Evolutionary conservation across 2,888 invertebrate genomes (phyloP), one percentile per base, ranked within the genome.

Genomic region (Eilema sororculum): DNA sequence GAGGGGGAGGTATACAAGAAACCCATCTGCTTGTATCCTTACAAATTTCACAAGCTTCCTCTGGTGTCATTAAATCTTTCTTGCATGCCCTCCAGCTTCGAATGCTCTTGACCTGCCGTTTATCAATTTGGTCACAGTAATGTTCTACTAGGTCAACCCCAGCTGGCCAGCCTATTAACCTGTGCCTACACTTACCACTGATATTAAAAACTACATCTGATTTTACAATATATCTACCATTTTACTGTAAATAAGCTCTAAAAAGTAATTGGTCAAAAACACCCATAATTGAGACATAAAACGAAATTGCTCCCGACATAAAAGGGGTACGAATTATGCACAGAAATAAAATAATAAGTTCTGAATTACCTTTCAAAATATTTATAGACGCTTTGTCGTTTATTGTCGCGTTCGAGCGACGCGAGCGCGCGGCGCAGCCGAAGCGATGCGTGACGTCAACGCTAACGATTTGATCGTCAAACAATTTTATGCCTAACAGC

Each of bases 401-500:
- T 67, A 71, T 52, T 46, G 62, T 41, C 41, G 62, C 66, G 6
- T 57, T 65, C 41, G 57, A n/a, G 57, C 22, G 24, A 58, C 28
- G 16, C 58, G 62, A 62, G 56, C 30, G 33, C 12, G 33, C 41
- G 41, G 37, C 12, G 41, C 41, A 24, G 46, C 22, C 10, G 30
- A 41, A 24, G 30, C 30, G 58, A 58, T 52, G 59, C 3, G 52
- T 9, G 24, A 41, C 12, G 65, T 33, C 58, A n/a, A 46, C 66
- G 57, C 60, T 58, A 67, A 58, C 62, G 59, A 57, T 63, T 69
- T 67, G 68, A 65, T 78, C 78, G 69, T 79, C 71, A 79, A 81
- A 72, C 74, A 46, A 67, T 72, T 79, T 81, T 82, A 82, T 71
- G 72, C 61, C 56, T 61, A 24, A 33, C 16, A 28, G 33, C 59